Evolutionary conservation across 2,797 vertebrate species (phyloP).

Genomic region (Channa striata): DNA sequence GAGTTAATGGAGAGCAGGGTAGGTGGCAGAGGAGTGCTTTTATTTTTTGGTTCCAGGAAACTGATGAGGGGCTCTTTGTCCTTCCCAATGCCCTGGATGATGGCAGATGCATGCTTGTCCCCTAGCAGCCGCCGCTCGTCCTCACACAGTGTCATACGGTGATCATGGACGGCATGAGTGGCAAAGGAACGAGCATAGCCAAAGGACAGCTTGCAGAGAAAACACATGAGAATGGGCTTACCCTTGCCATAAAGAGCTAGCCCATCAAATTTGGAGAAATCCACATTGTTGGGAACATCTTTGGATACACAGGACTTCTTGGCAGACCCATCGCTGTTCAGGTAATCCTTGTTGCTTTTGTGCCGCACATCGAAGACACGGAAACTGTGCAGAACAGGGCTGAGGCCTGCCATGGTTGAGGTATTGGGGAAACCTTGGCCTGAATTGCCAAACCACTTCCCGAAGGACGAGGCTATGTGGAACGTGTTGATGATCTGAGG

Average conservation of each 20-base stretch:
- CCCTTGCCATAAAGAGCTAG: slow-evolving; percentile 98
- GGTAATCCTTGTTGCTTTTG: slow-evolving; percentile 99
- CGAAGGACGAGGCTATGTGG: slow-evolving; percentile 99
- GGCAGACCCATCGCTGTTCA: slow-evolving; percentile 99
- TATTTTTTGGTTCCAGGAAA: slow-evolving; percentile 99
- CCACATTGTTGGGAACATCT: slow-evolving; percentile 99
- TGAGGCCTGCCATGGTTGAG: slow-evolving; percentile 98
- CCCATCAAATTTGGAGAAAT: slow-evolving; percentile 99
- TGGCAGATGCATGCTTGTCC: slow-evolving; percentile 98
- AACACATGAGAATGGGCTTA: slow-evolving; percentile 99
- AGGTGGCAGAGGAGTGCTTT: slow-evolving; percentile 94
- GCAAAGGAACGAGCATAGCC: slow-evolving; percentile 98
- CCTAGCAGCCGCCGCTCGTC: slow-evolving; percentile 97
- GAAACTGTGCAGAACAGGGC: slow-evolving; percentile 99
- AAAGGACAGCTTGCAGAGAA: slow-evolving; percentile 99
- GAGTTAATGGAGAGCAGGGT: slow-evolving; percentile 93
- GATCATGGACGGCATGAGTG: slow-evolving; percentile 98
- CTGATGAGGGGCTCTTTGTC: slow-evolving; percentile 99
- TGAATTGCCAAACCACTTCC: slow-evolving; percentile 99
- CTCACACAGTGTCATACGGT: slow-evolving; percentile 98
- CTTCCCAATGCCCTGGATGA: slow-evolving; percentile 99
- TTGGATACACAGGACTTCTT: slow-evolving; percentile 99
- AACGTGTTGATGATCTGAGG: slow-evolving; percentile 99
- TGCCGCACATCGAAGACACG: slow-evolving; percentile 99
- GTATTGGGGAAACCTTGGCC: slow-evolving; percentile 99